Evolutionary conservation across 2,797 vertebrate species (phyloP), one percentile per base, ranked within the genome.

Genomic region (Crenichthys baileyi): DNA sequence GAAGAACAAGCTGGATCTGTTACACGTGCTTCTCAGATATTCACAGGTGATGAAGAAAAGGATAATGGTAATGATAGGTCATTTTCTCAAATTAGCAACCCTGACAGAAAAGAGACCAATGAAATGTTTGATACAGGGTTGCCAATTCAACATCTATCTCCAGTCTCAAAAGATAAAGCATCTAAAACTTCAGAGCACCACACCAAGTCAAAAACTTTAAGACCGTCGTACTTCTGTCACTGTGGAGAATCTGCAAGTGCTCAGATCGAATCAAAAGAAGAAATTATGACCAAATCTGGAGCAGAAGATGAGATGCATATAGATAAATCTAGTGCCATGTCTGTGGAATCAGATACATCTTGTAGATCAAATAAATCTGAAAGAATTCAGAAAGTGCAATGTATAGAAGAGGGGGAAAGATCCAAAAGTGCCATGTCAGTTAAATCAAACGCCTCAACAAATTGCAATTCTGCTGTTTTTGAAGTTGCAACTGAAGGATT

Each of bases 301-400:
- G 84, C 79, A 65, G 81, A 84, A 77, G 74, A 5, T 44, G 81
- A 78, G 24, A 77, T 70, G 71, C 70, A 92, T 58, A 93, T 81
- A 85, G 85, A 86, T 76, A 91, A 84, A 83, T 87, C 80, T 88
- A 94, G 92, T 94, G 92, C 92, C 91, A 94, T 92, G 88, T 94
- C 91, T 86, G 82, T 87, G 39, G 89, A 89, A 85, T 94, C 94
- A 48, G 88, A 92, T 78, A 72, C 77, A 46, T 94, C 92, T 70
- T 84, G 70, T 81, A 79, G 56, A 86, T 89, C 89, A 81, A 78
- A 83, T 24, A 78, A 76, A 79, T 85, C 81, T 85, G 87, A 87
- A 61, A 46, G 84, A 78, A 79, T n/a, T 79, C 75, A 82, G 56
- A 79, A 76, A 55, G 31, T 72, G 29, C 77, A 85, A 36, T 75